Percentiles rank a stretch among this genome's conserved stretches.
Conservation (phyloP, 2,113 vertebrate species). For the Pelvicachromis taeniatus region DNA sequence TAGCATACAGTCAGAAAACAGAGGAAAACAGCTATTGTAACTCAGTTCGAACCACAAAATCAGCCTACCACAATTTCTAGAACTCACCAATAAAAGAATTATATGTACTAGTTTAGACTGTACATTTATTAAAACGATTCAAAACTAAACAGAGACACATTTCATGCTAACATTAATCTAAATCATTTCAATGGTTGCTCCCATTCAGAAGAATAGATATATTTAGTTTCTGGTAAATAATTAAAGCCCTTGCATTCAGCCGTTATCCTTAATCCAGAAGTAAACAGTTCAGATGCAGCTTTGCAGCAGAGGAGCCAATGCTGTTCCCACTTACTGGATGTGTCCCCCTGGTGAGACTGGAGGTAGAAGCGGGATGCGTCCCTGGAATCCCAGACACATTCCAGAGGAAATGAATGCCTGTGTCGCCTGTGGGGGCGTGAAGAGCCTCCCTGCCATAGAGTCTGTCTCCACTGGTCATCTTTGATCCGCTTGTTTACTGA, state of each 20-base stretch:
- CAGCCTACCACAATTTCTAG: background rate
- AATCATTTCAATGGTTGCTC: background rate
- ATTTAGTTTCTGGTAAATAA: background rate
- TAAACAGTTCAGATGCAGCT: slow-evolving; percentile 7
- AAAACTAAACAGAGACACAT: background rate
- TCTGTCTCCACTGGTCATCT: slow-evolving; percentile 60
- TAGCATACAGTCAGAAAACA: no score
- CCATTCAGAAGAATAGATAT: background rate
- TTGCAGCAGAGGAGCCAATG: slow-evolving; percentile 34
- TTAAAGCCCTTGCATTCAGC: background rate
- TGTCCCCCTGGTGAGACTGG: slow-evolving; percentile 42
- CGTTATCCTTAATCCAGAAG: background rate
- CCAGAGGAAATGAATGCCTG: slow-evolving; percentile 72
- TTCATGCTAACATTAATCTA: background rate
- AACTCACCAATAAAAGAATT: background rate
- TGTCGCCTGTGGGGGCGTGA: slow-evolving; percentile 67
- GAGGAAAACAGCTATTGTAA: background rate
- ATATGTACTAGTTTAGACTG: background rate
- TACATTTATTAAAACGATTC: accelerated
- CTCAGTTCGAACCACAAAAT: background rate
- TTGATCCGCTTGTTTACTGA: slow-evolving; percentile 69
- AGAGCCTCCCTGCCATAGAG: slow-evolving; percentile 60
- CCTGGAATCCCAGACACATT: slow-evolving; percentile 67
- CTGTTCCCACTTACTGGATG: slow-evolving; percentile 25
- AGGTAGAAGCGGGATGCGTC: slow-evolving; percentile 50